These are phyloP conservation scores for Ctenoplectra terminalis DNA, from an alignment of 1,140 invertebrate species.

Conservation along the genomic window DNA sequence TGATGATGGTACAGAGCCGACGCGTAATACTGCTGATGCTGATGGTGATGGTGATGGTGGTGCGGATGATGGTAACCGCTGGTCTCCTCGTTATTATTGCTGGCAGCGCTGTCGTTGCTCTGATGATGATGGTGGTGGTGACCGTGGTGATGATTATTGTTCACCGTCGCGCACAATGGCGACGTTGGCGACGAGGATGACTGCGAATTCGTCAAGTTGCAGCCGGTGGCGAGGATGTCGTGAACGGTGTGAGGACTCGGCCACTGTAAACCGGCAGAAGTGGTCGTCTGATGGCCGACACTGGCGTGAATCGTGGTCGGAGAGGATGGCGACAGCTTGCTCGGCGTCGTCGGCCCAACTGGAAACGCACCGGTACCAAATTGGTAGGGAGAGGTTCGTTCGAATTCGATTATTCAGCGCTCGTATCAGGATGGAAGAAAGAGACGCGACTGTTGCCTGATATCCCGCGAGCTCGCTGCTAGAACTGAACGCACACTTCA, in stretches of 20 bases:
- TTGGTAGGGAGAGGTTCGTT: constrained; percentile 65
- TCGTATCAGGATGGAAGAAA: constrained; percentile 72
- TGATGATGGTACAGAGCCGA: constrained; percentile 80
- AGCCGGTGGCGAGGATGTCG: constrained; percentile 85
- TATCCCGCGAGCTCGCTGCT: constrained; percentile 72
- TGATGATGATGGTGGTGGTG: constrained; percentile 58
- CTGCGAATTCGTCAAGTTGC: constrained; percentile 65
- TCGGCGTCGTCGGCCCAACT: constrained; percentile 71
- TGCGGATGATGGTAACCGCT: constrained; percentile 63
- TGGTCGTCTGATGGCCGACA: constrained; percentile 72
- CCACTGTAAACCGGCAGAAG: constrained; percentile 84
- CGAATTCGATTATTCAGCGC: constrained; percentile 67
- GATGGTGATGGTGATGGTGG: constrained; percentile 74
- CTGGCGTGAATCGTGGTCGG: constrained; percentile 66
- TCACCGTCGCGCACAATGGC: constrained; percentile 64
- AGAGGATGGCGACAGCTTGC: constrained; percentile 73
- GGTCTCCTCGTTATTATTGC: constrained; percentile 68
- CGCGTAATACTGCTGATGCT: constrained; percentile 82
- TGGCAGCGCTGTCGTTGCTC: constrained; percentile 50
- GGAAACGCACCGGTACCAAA: constrained; percentile 71
- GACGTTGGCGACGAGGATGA: constrained; percentile 67
- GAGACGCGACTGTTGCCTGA: constrained; percentile 73
- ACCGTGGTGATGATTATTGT: constrained; percentile 69
- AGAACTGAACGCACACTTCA: constrained; percentile 71
- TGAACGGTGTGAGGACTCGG: constrained; percentile 88